Evolutionary conservation across 2,113 vertebrate species (phyloP).

Genomic region (Sprattus sprattus): DNA sequence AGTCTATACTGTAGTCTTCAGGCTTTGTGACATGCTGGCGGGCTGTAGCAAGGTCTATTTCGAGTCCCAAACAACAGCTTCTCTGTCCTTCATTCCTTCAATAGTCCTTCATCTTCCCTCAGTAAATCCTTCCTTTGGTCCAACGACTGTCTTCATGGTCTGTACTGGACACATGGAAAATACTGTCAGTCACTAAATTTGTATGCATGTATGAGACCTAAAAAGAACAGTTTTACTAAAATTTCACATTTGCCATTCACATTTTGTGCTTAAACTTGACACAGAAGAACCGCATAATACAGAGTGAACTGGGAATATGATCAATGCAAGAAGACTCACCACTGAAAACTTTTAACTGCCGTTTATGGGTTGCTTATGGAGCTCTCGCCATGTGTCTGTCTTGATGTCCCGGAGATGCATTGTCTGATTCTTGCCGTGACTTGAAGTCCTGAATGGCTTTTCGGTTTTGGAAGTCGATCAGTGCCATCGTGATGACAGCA

Average conservation of each 20-base stretch:
- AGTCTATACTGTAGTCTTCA: neutral
- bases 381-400: constrained; percentile 51
- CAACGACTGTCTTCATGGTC: constrained; percentile 19
- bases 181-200: neutral
- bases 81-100: constrained; percentile 5
- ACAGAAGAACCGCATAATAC: neutral
- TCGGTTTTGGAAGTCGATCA: constrained; percentile 83
- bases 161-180: constrained; percentile 4
- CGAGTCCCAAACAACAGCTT: neutral
- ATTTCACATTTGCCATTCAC: neutral
- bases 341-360: neutral
- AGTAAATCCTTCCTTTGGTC: constrained; percentile 10
- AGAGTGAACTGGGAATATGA: neutral
- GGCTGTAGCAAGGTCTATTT: neutral
- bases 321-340: neutral
- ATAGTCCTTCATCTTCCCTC: constrained; percentile 9
- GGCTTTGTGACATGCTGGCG: neutral
- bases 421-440: constrained; percentile 68
- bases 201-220: neutral
- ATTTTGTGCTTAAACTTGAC: neutral
- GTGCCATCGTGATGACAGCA: constrained; percentile 79
- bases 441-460: constrained; percentile 75
- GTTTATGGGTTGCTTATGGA: neutral
- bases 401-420: constrained; percentile 53
- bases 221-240: neutral